Base-by-base conservation (phyloP, 2,797 vertebrate species). In the Melanogrammus aeglefinus region DNA sequence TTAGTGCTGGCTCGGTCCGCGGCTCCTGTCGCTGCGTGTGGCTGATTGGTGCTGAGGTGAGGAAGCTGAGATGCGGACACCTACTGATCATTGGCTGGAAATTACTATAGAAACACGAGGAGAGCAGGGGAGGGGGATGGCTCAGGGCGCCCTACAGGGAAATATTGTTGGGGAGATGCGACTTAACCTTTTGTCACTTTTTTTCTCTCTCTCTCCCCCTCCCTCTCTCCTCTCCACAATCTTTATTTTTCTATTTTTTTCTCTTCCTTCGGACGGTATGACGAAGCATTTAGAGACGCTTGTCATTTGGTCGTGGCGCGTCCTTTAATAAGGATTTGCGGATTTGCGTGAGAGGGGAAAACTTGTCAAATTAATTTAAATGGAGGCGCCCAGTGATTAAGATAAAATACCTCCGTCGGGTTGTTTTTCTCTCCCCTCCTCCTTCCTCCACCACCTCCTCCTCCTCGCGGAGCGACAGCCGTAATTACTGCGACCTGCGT, bases 61-160 rank as follows among this genome's bases (percentile, higher is more conserved):
- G 95, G 94, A 94, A 94, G 96, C 95, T 82, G 94, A 92, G 96
- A 92, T 96, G 96, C 90, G 96, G 96, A 94, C 96, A 95, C 95
- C 96, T 94, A 92, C 96, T 93, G 95, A 94, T 94, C 96, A 97
- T 97, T 96, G 96, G 96, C 95, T 97, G 95, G 95, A 94, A 95
- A 95, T 94, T 93, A 95, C 95, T 95, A 95, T 94, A 95, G 95
- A 95, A 95, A 94, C 95, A 92, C 94, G 93, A 90, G 93, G 91
- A 92, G 91, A 91, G 89, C 94, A 91, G 92, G 90, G 94, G 92
- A 92, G 94, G 95, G 94, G 87, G 87, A 84, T 87, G 90, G 91
- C 88, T 91, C 90, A 82, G 91, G 91, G 91, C 89, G 91, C 89
- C 83, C 86, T 77, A 86, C 77, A 75, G 89, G 88, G 82, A 84